Percentiles rank a stretch among this genome's conserved stretches.
Conservation (phyloP, 2,888 invertebrate species). For the Eurytoma adleriae region DNA sequence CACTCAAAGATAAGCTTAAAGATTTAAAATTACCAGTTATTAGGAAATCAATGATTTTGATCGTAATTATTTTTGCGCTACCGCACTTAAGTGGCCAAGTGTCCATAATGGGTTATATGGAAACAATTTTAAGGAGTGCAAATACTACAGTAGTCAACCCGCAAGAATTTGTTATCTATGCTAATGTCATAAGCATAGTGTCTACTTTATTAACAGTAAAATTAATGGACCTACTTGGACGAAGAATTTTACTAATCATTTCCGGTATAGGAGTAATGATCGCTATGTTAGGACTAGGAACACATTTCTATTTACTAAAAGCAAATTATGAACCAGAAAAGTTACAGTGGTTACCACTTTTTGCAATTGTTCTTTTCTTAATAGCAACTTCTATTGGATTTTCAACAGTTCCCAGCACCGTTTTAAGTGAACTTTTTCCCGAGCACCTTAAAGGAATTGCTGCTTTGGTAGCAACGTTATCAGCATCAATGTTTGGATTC, state of each 20-base stretch:
- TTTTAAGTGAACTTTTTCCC: conserved; percentile 60
- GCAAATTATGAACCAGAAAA: conserved; percentile 49
- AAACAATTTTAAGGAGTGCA: conserved; percentile 61
- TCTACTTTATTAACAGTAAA: conserved; percentile 28
- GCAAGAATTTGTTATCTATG: conserved; percentile 61
- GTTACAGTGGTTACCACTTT: conserved; percentile 64
- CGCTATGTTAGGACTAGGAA: conserved; percentile 61
- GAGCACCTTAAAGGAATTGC: conserved; percentile 58
- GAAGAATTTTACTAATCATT: conserved; percentile 53
- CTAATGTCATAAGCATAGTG: conserved; percentile 55
- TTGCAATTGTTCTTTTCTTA: conserved; percentile 60
- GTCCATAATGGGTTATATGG: conserved; percentile 63
- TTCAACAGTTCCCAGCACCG: conserved; percentile 54
- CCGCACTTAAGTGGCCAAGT: conserved; percentile 65
- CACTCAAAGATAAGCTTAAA: conserved; percentile 18
- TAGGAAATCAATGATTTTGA: conserved; percentile 57
- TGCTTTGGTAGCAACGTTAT: conserved; percentile 51
- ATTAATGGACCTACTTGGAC: conserved; percentile 60
- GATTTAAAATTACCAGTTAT: conserved; percentile 35
- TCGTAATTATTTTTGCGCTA: conserved; percentile 61
- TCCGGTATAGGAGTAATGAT: conserved; percentile 58
- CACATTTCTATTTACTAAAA: conserved; percentile 63
- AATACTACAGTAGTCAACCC: conserved; percentile 62
- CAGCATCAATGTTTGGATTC: conserved; percentile 55
- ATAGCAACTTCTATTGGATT: conserved; percentile 42